phyloP scores from a whole-genome alignment of 2,888 invertebrate genomes.

The Dendrolimus houi region DNA sequence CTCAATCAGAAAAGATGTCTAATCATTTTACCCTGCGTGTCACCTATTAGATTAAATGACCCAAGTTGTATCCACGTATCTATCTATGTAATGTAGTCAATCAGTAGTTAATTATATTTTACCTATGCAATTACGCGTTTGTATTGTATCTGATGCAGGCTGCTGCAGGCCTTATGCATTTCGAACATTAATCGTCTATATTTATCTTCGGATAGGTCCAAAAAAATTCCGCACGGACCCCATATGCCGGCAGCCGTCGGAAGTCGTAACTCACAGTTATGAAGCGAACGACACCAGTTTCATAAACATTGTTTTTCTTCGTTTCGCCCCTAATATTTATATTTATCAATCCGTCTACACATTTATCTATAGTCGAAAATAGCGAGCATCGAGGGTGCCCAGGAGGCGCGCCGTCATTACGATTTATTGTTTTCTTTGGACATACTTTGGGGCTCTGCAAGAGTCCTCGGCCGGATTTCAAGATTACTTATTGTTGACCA shows the following conservation, averaged over 20 bases:
- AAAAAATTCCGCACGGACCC: constrained; percentile 62
- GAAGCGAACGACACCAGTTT: constrained; percentile 75
- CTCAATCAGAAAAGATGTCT: too few relatives aligned
- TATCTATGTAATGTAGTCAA: too few relatives aligned
- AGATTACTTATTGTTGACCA: constrained; percentile 42
- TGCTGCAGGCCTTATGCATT: constrained; percentile 11
- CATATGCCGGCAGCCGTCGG: constrained; percentile 70
- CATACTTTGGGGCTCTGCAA: constrained; percentile 53
- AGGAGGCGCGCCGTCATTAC: constrained; percentile 64
- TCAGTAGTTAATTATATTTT: too few relatives aligned
- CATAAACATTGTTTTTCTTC: constrained; percentile 77
- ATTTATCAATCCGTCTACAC: constrained; percentile 77
- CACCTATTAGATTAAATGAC: too few relatives aligned
- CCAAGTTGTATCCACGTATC: too few relatives aligned
- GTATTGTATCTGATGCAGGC: constrained; percentile 6
- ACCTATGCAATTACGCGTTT: too few relatives aligned
- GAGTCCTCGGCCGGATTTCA: constrained; percentile 48
- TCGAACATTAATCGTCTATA: constrained; percentile 32
- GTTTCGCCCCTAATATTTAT: constrained; percentile 76
- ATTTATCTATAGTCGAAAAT: constrained; percentile 75
- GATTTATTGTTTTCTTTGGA: constrained; percentile 74
- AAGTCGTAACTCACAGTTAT: constrained; percentile 76
- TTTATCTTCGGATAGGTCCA: constrained; percentile 31
- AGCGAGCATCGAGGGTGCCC: constrained; percentile 71
- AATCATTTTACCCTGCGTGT: too few relatives aligned